phyloP scores from a whole-genome alignment of 2,797 vertebrate genomes.

The Leuciscus waleckii region DNA sequence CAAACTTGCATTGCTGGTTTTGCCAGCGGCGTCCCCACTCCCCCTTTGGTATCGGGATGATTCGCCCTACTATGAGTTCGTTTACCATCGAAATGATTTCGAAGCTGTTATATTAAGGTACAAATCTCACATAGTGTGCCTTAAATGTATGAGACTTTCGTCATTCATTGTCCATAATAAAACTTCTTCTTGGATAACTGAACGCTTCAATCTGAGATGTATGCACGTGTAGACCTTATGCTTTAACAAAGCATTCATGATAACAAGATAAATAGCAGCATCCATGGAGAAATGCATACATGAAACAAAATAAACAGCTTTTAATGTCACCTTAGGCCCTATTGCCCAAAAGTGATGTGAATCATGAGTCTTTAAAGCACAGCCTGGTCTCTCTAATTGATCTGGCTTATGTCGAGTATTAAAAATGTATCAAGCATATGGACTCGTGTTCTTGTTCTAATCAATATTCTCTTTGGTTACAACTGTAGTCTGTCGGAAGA shows the following conservation, averaged over 20 bases:
- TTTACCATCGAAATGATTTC: too few species aligned
- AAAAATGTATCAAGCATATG: not conserved
- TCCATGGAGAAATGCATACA: not conserved
- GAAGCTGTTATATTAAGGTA: too few species aligned
- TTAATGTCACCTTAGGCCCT: not conserved
- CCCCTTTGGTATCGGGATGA: too few species aligned
- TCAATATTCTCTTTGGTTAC: not conserved
- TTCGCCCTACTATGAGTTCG: too few species aligned
- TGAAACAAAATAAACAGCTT: not conserved
- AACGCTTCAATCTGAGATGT: too few species aligned
- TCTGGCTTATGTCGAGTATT: not conserved
- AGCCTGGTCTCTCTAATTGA: not conserved
- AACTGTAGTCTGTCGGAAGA: conserved; percentile 75
- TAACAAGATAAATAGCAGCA: not conserved
- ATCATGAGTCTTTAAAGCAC: not conserved
- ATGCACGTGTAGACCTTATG: too few species aligned
- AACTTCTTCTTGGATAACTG: too few species aligned
- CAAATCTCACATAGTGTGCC: too few species aligned
- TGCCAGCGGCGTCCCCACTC: too few species aligned
- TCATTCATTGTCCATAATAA: too few species aligned
- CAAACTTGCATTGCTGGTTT: too few species aligned
- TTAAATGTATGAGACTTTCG: too few species aligned
- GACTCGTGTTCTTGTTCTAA: not conserved
- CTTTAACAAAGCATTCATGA: not conserved
- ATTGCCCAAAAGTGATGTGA: not conserved